Base-by-base conservation (phyloP, 1,140 invertebrate species). In the Drosophila pruinosa region DNA sequence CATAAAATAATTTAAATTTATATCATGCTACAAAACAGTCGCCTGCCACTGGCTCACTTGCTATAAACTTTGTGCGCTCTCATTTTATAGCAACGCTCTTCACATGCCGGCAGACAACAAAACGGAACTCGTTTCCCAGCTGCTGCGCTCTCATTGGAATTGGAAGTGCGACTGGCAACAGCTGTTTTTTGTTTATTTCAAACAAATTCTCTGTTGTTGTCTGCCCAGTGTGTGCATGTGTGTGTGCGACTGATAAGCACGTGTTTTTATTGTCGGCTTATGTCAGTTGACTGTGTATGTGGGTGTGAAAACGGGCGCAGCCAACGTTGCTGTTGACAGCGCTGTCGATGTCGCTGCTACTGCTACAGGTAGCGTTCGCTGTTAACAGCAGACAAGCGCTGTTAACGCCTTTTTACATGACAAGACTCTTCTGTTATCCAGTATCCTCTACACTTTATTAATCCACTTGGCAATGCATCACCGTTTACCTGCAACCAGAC, bases 161-260 rank as follows among this genome's bases (percentile, higher is more conserved):
- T 65, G 61, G 61, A 65, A 71, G 50, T 36, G 62, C 15, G 41
- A 50, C 21, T 0, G 22, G 0, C 4, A 77, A 86, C 81, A 86
- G 81, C 81, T 86, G 81, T 81, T 81, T 88, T 88, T 86, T 86
- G 81, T 86, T 86, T 86, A 86, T 86, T 85, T 50, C 75, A 81
- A 72, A 57, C 72, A 74, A 67, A 61, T 54, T 85, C 80, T 72
- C 80, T 67, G 43, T 63, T 76, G 52, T 72, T 81, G 64, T 68
- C 64, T 54, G 52, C 24, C 6, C 34, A 15, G 14, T 14, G 17
- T 43, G 22, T 24, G 4, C 53, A 21, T 48, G 34, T 48, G 39
- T 69, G 71, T 64, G 59, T 31, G 59, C 15, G 22, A 53, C 57
- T 79, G 81, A 86, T 85, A 85, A 85, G 81, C 77, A 85, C 81